These are phyloP conservation scores for Hypotaenidia okinawae DNA, from an alignment of 2,797 vertebrate species.

Conservation along the genomic window DNA sequence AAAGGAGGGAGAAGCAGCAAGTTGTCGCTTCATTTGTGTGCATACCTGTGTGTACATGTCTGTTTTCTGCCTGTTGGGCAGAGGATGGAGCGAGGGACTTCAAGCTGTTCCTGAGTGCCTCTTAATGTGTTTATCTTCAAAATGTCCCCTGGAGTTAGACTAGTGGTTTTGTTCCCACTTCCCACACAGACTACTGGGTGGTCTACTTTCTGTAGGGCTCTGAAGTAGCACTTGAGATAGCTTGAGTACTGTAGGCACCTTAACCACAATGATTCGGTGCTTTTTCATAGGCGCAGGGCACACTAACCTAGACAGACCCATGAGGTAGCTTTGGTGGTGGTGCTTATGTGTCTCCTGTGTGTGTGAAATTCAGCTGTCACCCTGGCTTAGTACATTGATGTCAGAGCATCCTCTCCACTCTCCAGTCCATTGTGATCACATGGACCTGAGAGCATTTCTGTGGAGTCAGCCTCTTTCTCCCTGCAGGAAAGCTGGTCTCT, in stretches of 20 bases:
- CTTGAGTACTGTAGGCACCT: not conserved
- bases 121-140: not conserved
- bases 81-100: not conserved
- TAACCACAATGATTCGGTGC: not conserved
- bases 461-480: not conserved
- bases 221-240: not conserved
- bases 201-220: not conserved
- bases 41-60: fast-evolving
- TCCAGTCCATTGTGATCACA: fast-evolving
- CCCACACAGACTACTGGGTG: fast-evolving
- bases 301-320: not conserved
- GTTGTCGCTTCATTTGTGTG: no score
- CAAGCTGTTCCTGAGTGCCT: not conserved
- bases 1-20: not conserved
- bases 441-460: not conserved
- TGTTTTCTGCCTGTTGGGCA: not conserved
- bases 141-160: not conserved
- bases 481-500: not conserved
- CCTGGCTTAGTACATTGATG: fast-evolving
- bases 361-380: not conserved
- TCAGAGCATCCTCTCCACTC: not conserved
- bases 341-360: not conserved
- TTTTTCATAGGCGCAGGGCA: not conserved
- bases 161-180: not conserved
- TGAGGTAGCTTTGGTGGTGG: not conserved